Percentiles rank a stretch among this genome's conserved stretches.
These are phyloP conservation scores for Vulpes lagopus DNA, from an alignment of 2,113 vertebrate species.

Conservation along the genomic window DNA sequence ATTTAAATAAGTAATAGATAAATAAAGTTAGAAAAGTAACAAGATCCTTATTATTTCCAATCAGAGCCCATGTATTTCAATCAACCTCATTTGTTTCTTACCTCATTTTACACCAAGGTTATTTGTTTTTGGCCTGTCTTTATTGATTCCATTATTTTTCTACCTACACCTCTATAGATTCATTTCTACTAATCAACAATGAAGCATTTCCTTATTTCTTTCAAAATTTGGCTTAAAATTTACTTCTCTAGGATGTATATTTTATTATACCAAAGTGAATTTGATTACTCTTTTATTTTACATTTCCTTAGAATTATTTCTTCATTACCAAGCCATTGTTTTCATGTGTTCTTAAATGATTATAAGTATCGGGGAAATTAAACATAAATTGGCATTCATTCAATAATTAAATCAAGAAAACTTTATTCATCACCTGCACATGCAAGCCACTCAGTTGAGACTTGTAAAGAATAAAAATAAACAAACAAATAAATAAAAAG, in stretches of 20 bases:
- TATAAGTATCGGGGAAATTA: not conserved
- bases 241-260: not conserved
- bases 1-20: not conserved
- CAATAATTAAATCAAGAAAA: not conserved
- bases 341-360: slow-evolving; percentile 1
- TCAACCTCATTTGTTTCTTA: not conserved
- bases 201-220: not conserved
- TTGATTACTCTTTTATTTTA: not conserved
- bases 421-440: not conserved
- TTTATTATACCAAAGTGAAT: not conserved
- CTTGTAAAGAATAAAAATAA: not conserved
- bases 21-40: not conserved
- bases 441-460: not conserved
- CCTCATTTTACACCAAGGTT: not conserved
- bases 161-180: not conserved
- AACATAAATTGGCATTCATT: not conserved
- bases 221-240: slow-evolving; percentile 21
- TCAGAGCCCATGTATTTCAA: not conserved
- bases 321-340: not conserved
- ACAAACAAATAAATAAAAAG: not conserved
- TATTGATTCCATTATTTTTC: not conserved
- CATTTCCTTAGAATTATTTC: not conserved
- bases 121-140: not conserved
- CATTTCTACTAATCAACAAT: not conserved
- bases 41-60: not conserved